Conservation (phyloP, 2,888 invertebrate species). For the Oscheius sp. region DNA sequence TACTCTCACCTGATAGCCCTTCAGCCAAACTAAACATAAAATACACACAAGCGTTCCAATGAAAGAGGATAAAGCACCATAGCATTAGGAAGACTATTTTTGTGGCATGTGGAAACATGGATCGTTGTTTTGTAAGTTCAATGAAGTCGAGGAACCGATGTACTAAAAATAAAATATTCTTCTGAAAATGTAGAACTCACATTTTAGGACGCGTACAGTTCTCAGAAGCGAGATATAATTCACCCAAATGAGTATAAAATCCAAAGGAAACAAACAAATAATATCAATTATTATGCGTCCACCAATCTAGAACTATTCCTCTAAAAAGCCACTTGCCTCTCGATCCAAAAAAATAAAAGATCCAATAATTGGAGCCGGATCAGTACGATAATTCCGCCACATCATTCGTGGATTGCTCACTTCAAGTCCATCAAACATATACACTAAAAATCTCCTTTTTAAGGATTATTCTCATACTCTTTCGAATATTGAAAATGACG, state of each 20-base stretch:
- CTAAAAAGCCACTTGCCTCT: too few relatives aligned
- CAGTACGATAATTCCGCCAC: slow-evolving; percentile 34
- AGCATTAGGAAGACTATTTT: slow-evolving; percentile 55
- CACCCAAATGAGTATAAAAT: slow-evolving; percentile 41
- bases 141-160: slow-evolving; percentile 50
- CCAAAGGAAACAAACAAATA: slow-evolving; percentile 50
- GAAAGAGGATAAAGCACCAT: slow-evolving; percentile 51
- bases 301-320: slow-evolving; percentile 35
- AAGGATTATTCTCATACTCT: too few relatives aligned
- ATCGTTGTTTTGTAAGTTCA: slow-evolving; percentile 32
- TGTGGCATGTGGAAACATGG: slow-evolving; percentile 56
- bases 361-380: slow-evolving; percentile 20
- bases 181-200: too few relatives aligned
- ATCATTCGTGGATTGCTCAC: slow-evolving; percentile 32
- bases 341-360: not conserved
- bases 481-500: slow-evolving; percentile 53
- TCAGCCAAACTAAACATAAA: slow-evolving; percentile 61
- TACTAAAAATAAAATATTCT: too few relatives aligned
- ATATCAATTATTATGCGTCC: slow-evolving; percentile 48
- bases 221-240: slow-evolving; percentile 38
- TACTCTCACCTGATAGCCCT: slow-evolving; percentile 59
- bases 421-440: slow-evolving; percentile 42
- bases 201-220: slow-evolving; percentile 33
- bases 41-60: slow-evolving; percentile 67
- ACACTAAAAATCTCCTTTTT: slow-evolving; percentile 34